Base-by-base conservation (phyloP, 2,888 invertebrate genomes). In the Nomada fabriciana region DNA sequence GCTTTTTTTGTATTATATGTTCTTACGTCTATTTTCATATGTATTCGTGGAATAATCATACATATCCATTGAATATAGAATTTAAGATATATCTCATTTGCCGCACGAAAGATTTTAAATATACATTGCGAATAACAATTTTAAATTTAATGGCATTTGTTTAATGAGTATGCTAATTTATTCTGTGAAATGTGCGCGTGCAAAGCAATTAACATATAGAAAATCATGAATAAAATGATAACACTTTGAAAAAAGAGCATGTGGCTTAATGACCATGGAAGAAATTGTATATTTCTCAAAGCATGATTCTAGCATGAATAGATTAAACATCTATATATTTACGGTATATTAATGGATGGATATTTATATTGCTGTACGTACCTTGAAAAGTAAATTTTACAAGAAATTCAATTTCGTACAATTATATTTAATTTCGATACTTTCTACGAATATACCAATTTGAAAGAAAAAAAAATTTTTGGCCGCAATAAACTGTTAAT, bases 271-370 rank as follows among this genome's bases (percentile, higher is more conserved):
- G 81, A 68, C 80, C 78, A 76, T 85, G 75, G 83, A 80, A 78
- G 67, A 59, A 80, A 64, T 63, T 85, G 65, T 76, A 83, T 63
- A 86, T 84, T 82, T 84, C 80, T 73, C 52, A 76, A 82, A 87
- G 89, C 89, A 89, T 89, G 89, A 78, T 80, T 86, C 76, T 80
- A 18, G 84, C 84, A 84, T 83, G 83, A 72, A 18, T 84, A 75
- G 72, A 80, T 68, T 70, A 36, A 36, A 59, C n/a, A 59, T 61
- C 13, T 75, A 42, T 59, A 69, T 76, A 60, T 73, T 50, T 57
- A 68, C 53, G 65, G 23, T 50, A 47, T 53, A 47, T 55, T 59
- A 43, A 42, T 29, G 5, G 5, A 64, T 52, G 29, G 13, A 50
- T 57, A 60, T 47, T 60, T 47, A 70, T 50, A 71, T 47, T 60